These are phyloP conservation scores for Germaria angustata DNA, from an alignment of 2,888 invertebrate genomes.

Conservation along the genomic window DNA sequence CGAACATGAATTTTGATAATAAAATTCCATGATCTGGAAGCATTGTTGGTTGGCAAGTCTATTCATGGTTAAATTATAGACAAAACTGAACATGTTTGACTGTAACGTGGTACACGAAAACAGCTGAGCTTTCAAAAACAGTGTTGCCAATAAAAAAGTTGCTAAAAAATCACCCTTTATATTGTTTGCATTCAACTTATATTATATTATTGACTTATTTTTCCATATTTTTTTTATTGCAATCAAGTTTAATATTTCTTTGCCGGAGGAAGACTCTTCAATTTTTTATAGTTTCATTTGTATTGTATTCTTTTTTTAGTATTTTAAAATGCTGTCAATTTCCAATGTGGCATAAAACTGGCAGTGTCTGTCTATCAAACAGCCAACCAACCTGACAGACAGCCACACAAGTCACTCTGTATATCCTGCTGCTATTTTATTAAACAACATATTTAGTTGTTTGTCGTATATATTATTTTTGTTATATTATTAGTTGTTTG, in stretches of 20 bases:
- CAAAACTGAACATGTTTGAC: too few relatives aligned
- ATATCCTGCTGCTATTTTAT: not conserved
- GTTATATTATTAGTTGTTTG: slow-evolving; percentile 33
- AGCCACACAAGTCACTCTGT: slow-evolving; percentile 11
- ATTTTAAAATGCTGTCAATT: slow-evolving; percentile 53
- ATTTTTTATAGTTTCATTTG: slow-evolving; percentile 4
- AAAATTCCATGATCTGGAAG: too few relatives aligned
- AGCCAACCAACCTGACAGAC: not conserved
- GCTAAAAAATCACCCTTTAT: too few relatives aligned
- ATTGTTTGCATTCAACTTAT: too few relatives aligned
- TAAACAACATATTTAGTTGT: slow-evolving; percentile 22
- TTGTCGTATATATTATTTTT: slow-evolving; percentile 24
- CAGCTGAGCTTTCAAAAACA: too few relatives aligned
- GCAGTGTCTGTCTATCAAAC: slow-evolving; percentile 14
- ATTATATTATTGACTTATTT: not conserved
- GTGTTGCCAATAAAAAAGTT: too few relatives aligned
- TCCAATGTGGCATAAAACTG: slow-evolving; percentile 47
- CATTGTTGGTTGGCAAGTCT: too few relatives aligned
- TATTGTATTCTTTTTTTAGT: not conserved
- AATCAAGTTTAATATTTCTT: slow-evolving; percentile 31
- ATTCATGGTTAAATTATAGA: too few relatives aligned
- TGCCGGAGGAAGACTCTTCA: slow-evolving; percentile 18
- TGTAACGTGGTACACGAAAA: too few relatives aligned
- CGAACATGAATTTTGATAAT: too few relatives aligned
- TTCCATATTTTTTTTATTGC: not conserved